These are phyloP conservation scores for Dromococcyx pavoninus DNA, from an alignment of 2,797 vertebrate genomes.

Conservation along the genomic window DNA sequence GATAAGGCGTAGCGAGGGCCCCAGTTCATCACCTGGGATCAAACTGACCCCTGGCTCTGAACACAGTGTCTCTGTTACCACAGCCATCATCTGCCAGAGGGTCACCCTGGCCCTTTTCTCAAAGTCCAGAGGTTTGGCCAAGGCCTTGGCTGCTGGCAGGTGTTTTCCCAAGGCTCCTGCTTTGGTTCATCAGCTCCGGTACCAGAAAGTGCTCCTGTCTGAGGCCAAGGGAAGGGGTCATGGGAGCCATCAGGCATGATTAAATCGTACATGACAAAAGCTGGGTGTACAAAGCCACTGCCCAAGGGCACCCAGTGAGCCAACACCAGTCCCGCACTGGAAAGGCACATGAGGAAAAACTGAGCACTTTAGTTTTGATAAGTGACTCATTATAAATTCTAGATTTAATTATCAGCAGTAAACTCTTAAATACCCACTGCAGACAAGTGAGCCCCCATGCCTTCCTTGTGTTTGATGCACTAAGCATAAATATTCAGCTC, in stretches of 20 bases:
- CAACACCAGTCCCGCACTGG: not conserved
- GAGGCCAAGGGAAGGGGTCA: not conserved
- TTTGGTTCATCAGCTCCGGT: not conserved
- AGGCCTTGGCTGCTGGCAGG: accelerated
- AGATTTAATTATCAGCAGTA: conserved; percentile 17
- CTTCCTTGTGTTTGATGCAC: conserved; percentile 40
- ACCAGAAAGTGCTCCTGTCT: too few species aligned
- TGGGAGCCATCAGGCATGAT: accelerated
- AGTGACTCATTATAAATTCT: conserved; percentile 20
- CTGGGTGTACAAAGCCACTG: accelerated
- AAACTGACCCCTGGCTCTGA: not conserved
- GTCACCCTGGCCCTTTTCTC: not conserved
- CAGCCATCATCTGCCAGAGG: accelerated
- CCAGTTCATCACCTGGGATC: accelerated
- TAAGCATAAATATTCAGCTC: conserved; percentile 54
- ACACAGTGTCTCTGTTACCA: accelerated
- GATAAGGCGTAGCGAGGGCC: accelerated
- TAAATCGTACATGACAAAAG: not conserved
- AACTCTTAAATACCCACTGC: conserved; percentile 22
- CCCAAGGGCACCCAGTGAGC: not conserved
- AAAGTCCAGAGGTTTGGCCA: not conserved
- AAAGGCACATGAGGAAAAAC: not conserved
- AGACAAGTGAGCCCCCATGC: conserved; percentile 10
- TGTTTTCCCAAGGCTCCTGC: not conserved
- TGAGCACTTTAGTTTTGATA: not conserved